These are phyloP conservation scores for Drosophila kurseongensis DNA, from an alignment of 1,140 invertebrate genomes.

Conservation along the genomic window DNA sequence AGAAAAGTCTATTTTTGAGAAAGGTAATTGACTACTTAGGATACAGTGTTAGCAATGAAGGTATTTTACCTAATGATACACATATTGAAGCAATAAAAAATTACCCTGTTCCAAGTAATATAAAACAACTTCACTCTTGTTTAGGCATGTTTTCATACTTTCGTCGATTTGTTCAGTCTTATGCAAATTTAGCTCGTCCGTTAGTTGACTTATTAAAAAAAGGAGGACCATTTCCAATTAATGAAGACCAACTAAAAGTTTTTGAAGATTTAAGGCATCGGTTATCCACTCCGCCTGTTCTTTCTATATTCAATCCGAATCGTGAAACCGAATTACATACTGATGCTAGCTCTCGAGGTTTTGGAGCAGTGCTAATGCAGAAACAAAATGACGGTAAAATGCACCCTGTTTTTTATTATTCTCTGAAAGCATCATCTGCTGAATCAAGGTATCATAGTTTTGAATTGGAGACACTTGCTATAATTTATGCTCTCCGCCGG, in stretches of 20 bases:
- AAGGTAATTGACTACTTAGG: neutral
- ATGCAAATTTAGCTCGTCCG: no score
- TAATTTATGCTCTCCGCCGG: neutral
- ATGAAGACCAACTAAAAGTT: no score
- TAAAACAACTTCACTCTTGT: no score
- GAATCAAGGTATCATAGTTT: no score
- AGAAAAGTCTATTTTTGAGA: neutral
- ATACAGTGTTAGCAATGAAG: neutral
- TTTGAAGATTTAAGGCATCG: neutral
- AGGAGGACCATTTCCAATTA: no score
- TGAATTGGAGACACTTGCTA: no score
- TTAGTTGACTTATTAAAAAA: no score
- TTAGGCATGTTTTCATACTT: no score
- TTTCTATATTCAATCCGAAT: neutral
- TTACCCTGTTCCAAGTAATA: neutral
- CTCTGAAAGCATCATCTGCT: neutral
- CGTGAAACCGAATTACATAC: neutral
- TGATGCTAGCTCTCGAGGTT: no score
- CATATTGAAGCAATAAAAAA: neutral
- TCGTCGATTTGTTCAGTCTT: no score
- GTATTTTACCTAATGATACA: neutral
- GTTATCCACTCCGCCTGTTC: neutral
- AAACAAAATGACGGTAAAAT: neutral
- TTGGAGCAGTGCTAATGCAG: no score
- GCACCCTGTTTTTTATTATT: neutral